phyloP scores from a whole-genome alignment of 1,140 invertebrate genomes.

The Odontomachus brunneus region DNA sequence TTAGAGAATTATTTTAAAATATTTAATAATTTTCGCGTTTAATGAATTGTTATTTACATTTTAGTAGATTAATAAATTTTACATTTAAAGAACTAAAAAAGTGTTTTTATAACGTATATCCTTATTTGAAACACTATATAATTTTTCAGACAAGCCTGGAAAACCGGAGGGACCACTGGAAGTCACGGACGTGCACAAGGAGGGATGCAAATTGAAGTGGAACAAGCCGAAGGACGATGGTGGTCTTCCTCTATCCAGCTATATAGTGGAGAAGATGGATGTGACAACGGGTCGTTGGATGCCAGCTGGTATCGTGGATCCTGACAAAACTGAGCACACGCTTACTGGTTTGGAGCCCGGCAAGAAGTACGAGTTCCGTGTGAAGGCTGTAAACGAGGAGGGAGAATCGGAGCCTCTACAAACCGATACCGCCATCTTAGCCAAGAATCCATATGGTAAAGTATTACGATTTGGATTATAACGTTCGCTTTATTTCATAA shows the following conservation, averaged over 20 bases:
- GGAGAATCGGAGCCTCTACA: slow-evolving; percentile 97
- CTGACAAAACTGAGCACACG: slow-evolving; percentile 93
- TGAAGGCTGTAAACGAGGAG: slow-evolving; percentile 97
- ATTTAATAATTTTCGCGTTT: background rate
- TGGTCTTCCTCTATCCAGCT: slow-evolving; percentile 95
- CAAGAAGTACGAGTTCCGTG: slow-evolving; percentile 97
- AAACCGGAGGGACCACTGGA: slow-evolving; percentile 97
- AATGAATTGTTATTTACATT: no score
- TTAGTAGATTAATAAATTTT: no score
- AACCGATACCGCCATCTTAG: slow-evolving; percentile 93
- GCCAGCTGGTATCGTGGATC: slow-evolving; percentile 94
- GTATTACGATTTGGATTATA: slow-evolving; percentile 27
- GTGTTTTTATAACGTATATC: no score
- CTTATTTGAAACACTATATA: background rate
- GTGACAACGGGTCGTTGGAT: slow-evolving; percentile 94
- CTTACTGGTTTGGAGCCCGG: slow-evolving; percentile 96
- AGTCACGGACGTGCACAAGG: slow-evolving; percentile 96
- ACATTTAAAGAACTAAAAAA: no score
- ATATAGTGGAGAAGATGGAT: slow-evolving; percentile 97
- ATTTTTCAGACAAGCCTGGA: slow-evolving; percentile 93
- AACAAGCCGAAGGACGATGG: slow-evolving; percentile 98
- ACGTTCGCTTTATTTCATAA: background rate
- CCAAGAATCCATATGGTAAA: slow-evolving; percentile 98
- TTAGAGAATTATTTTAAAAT: slow-evolving; percentile 11
- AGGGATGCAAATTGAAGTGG: slow-evolving; percentile 98